phyloP scores from a whole-genome alignment of 2,888 invertebrate species.

The Gastrophysa polygoni region DNA sequence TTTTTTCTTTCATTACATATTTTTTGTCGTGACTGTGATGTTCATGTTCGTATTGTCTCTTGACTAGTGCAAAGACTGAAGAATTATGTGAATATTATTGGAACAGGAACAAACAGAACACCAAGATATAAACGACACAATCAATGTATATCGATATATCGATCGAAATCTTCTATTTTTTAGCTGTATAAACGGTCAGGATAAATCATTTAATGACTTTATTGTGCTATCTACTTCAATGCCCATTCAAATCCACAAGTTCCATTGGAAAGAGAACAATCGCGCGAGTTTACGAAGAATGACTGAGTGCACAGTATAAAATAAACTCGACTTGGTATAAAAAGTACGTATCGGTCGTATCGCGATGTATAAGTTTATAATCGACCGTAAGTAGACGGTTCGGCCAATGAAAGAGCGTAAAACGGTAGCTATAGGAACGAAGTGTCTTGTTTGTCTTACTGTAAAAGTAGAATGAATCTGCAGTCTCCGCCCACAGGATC shows the following conservation, averaged over 20 bases:
- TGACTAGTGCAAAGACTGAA: no score
- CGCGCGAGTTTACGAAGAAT: background rate
- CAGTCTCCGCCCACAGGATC: slow-evolving; percentile 55
- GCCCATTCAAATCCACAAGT: background rate
- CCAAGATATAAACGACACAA: no score
- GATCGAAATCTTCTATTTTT: no score
- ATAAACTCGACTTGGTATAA: slow-evolving; percentile 26
- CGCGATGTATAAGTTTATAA: slow-evolving; percentile 46
- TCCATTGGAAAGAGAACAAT: background rate
- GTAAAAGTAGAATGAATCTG: slow-evolving; percentile 58
- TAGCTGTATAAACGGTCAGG: no score
- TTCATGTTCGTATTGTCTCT: no score
- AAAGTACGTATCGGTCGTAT: slow-evolving; percentile 35
- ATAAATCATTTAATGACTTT: background rate
- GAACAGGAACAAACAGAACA: no score
- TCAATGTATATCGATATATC: no score
- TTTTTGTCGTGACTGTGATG: no score
- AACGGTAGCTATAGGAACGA: slow-evolving; percentile 60
- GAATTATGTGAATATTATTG: no score
- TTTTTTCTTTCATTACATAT: no score
- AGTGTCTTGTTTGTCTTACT: slow-evolving; percentile 56
- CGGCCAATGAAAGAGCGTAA: slow-evolving; percentile 59
- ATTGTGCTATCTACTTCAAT: background rate
- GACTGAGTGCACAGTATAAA: slow-evolving; percentile 21
- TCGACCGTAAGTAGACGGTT: slow-evolving; percentile 47